A percentile compares a stretch with the other conserved stretches of the same genome.
Evolutionary conservation across 2,797 vertebrate genomes (phyloP).

Genomic region (Tamandua tetradactyla): DNA sequence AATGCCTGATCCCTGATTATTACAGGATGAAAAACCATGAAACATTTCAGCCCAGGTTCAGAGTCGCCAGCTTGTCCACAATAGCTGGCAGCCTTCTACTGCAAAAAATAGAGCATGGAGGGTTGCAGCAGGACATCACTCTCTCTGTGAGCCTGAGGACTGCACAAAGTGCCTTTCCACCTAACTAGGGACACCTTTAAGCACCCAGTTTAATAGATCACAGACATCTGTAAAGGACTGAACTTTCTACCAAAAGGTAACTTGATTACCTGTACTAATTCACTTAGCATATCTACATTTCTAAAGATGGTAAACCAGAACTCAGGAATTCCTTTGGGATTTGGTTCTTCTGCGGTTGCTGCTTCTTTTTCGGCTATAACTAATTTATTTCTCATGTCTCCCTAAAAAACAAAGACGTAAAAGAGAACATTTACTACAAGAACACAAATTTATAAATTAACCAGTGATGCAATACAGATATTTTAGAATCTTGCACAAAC

Average conservation of each 20-base stretch:
- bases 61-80: background rate
- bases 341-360: conserved; percentile 86
- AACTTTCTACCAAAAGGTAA: background rate
- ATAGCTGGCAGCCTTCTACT: background rate
- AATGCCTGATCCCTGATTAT: background rate
- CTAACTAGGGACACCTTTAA: accelerated
- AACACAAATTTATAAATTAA: background rate
- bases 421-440: background rate
- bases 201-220: background rate
- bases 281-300: conserved; percentile 96
- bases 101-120: background rate
- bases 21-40: background rate
- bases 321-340: conserved; percentile 95
- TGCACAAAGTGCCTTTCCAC: background rate
- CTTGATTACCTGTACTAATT: conserved; percentile 92
- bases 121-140: background rate
- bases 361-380: conserved; percentile 92
- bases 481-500: background rate
- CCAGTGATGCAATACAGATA: accelerated
- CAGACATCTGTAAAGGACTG: background rate
- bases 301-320: conserved; percentile 99
- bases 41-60: too few species aligned
- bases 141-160: background rate
- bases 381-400: conserved; percentile 93
- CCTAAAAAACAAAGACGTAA: conserved; percentile 76